Base-by-base conservation (phyloP, 2,888 invertebrate genomes). In the Dastarcus helophoroides region DNA sequence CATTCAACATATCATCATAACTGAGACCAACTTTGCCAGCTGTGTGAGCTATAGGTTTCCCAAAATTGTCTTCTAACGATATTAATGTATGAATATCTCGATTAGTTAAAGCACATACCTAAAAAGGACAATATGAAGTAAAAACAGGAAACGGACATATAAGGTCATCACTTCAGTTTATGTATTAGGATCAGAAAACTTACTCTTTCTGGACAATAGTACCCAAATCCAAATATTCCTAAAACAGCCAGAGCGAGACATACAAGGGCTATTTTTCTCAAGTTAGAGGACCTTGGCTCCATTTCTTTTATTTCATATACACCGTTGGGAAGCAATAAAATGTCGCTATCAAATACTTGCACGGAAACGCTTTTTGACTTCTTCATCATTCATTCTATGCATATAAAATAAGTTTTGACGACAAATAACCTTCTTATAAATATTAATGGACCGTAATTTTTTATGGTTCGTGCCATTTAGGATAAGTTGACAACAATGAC, bases 201-300 rank as follows among this genome's bases (percentile, higher is more conserved):
- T 53, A 81, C 79, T 69, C 83, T 82, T 60, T 88, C 86, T 42
- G 85, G 84, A 58, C 86, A 88, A 56, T 86, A 86, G 62, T 86
- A 88, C 52, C 88, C 86, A 59, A 88, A 81, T 51, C 84, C 88
- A 47, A 89, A 75, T 62, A 88, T 85, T 44, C 88, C 85, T 58
- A 82, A 80, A 42, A 88, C 70, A 46, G 84, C 82, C 53, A 88
- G 70, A 50, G 79, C 71, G 54, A 86, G 69, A 65, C 86, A 86
- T 63, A 86, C 73, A 53, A 83, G 69, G 54, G 80, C 79, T 58
- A 84, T 76, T 67, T 78, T 77, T 58, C 81, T 76, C 56, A 85
- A 69, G 64, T 75, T 79, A 51, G 81, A 77, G 64, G 79, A 75
- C 54, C 68, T 66, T 54, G 82, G 76, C 71, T 85, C 85, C 84